Conservation (phyloP, 2,113 vertebrate genomes). For the Neopipo cinnamomea region DNA sequence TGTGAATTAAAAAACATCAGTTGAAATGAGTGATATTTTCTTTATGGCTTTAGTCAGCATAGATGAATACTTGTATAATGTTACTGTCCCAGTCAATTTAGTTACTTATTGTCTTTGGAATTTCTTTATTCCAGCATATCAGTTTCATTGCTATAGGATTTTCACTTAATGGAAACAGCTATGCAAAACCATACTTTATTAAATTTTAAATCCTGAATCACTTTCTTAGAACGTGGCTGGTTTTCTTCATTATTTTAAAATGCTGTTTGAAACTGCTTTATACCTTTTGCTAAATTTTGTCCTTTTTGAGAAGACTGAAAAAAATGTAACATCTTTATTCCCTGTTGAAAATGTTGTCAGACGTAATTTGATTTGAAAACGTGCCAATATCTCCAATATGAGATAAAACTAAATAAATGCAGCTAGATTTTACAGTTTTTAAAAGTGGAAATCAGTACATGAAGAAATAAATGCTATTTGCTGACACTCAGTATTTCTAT, state of each 20-base stretch:
- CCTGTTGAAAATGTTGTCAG: neutral
- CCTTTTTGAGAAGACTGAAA: neutral
- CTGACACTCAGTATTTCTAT: neutral
- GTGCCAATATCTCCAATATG: neutral
- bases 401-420: neutral
- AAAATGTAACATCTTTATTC: neutral
- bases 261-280: neutral
- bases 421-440: neutral
- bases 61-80: neutral
- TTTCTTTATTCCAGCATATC: neutral
- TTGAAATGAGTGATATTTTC: neutral
- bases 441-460: neutral
- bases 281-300: neutral
- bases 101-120: neutral
- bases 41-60: neutral
- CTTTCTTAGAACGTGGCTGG: neutral
- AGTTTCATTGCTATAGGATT: neutral
- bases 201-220: neutral
- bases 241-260: neutral
- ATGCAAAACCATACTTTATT: neutral
- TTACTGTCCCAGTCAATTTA: neutral
- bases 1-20: neutral
- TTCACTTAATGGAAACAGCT: neutral
- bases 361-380: neutral
- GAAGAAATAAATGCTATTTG: neutral